A percentile compares a stretch with the other conserved stretches of the same genome.
Conservation (phyloP, 2,888 invertebrate genomes). For the Phasia obesa region DNA sequence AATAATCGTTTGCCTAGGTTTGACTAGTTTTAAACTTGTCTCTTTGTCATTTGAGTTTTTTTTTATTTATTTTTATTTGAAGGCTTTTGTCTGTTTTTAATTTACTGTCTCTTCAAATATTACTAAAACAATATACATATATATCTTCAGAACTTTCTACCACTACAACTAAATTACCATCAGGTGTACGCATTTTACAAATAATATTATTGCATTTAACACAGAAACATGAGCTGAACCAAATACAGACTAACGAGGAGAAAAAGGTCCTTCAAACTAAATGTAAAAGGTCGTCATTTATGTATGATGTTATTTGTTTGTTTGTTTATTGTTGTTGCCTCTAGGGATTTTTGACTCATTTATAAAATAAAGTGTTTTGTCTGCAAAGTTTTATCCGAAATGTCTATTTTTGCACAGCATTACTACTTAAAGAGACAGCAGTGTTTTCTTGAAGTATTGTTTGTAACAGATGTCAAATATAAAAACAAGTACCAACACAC, state of each 20-base stretch:
- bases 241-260: constrained; percentile 2
- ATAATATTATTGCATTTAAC: constrained; percentile 48
- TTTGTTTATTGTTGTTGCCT: constrained; percentile 68
- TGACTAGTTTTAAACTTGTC: neutral
- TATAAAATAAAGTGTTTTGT: constrained; percentile 71
- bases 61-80: constrained; percentile 33
- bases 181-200: constrained; percentile 62
- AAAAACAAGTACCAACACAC: too few species aligned
- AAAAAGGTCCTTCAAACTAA: constrained; percentile 29
- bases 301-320: constrained; percentile 51
- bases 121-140: too few species aligned
- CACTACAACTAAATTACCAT: neutral
- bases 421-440: neutral
- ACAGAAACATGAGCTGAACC: constrained; percentile 6
- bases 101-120: constrained; percentile 35
- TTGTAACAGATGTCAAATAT: neutral
- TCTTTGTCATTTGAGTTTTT: constrained; percentile 1
- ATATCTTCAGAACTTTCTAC: constrained; percentile 26
- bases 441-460: neutral
- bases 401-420: constrained; percentile 6
- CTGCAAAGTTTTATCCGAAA: constrained; percentile 73
- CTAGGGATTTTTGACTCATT: constrained; percentile 71
- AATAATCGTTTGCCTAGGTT: neutral
- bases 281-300: constrained; percentile 60
- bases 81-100: constrained; percentile 46